Evolutionary conservation across 2,888 invertebrate genomes (phyloP), one percentile per base, ranked within the genome.

Genomic region (Pharmacophagus antenor): DNA sequence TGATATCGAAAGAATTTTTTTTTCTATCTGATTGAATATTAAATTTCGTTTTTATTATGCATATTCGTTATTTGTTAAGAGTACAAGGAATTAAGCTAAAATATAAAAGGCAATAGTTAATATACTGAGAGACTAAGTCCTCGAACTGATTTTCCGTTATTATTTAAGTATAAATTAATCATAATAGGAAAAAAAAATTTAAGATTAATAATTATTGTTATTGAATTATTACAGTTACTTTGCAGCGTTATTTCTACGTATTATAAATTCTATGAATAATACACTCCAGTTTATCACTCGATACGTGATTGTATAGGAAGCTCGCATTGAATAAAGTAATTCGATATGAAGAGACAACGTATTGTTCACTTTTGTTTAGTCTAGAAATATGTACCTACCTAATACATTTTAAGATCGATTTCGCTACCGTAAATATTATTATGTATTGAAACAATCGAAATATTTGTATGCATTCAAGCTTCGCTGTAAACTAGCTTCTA

Each of bases 281-380:
- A 27, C 2, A 44, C 25, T 0, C 17, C 10, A 55, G 41, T 31
- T 23, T 31, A 51, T 55, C 41, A 37, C 25, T 49, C 49, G 22
- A 48, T 31, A 37, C 25, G 44, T 31, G 31, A 25, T 15, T 22
- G 15, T 48, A 50, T 31, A 23, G 59, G 55, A 50, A 54, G 49
- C 46, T 56, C 20, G 23, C 41, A 37, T 41, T 37, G 55, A 55
- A 56, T 51, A 51, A 51, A 25, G 60, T 52, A 37, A 56, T 56
- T 25, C 47, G 51, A 61, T 61, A 61, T 56, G 47, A 47, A 25
- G 47, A 47, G 25, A 56, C 25, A 51, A 18, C 20, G 25, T 21
- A 41, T 56, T 61, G 55, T 55, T 56, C 51, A 47, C 21, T 22
- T 50, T 61, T 52, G 60, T 60, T 60, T 60, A 47, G 60, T 56